A percentile compares a stretch with the other conserved stretches of the same genome.
Evolutionary conservation across 2,888 invertebrate species (phyloP).

Genomic region (Ophion ventricosus): DNA sequence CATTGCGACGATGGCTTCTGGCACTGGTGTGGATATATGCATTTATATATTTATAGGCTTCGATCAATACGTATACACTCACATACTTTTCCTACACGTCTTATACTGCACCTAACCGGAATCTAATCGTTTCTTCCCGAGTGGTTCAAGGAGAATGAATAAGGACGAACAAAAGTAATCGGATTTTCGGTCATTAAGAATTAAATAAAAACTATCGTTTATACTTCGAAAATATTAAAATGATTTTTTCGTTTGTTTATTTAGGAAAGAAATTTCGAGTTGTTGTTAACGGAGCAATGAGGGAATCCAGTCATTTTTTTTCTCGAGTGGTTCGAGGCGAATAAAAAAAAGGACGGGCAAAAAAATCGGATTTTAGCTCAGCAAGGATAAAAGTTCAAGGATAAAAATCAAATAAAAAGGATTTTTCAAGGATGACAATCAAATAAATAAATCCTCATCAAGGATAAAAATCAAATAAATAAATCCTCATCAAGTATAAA

Average conservation of each 20-base stretch:
- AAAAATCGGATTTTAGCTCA: not conserved
- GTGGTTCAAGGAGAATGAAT: not conserved
- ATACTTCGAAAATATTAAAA: no score
- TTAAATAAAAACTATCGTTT: no score
- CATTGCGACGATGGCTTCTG: conserved; percentile 26
- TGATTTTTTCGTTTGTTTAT: no score
- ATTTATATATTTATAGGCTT: not conserved
- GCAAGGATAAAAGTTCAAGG: no score
- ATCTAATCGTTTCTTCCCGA: conserved; percentile 42
- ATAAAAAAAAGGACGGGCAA: not conserved
- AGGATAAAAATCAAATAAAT: no score
- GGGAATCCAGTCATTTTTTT: not conserved
- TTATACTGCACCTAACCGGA: conserved; percentile 9
- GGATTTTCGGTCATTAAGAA: not conserved
- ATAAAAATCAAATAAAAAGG: no score
- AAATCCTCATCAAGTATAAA: no score
- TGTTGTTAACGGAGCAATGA: no score
- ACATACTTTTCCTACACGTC: not conserved
- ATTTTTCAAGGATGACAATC: no score
- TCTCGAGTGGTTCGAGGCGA: not conserved
- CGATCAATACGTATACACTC: not conserved
- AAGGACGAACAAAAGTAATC: not conserved
- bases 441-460: no score
- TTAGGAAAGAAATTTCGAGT: no score
- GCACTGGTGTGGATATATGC: conserved; percentile 6